Percentiles rank a stretch among this genome's conserved stretches.
Evolutionary conservation across 2,113 vertebrate species (phyloP).

Genomic region (Rana temporaria): DNA sequence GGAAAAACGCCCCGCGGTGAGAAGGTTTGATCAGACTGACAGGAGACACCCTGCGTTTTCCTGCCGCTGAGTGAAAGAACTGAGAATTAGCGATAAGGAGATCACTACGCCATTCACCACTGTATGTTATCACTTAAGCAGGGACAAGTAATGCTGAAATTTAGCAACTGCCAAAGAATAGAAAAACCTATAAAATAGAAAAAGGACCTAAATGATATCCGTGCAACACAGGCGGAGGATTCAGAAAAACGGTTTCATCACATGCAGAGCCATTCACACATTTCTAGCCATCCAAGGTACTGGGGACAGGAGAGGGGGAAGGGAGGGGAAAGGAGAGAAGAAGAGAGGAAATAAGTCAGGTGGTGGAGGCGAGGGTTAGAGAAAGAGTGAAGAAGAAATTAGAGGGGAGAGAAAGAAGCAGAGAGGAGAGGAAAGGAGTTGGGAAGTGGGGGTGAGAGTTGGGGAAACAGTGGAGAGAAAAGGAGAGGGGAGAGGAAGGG

Average conservation of each 20-base stretch:
- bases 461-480: too few species aligned
- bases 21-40: conserved; percentile 27
- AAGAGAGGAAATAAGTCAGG: too few species aligned
- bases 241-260: neutral
- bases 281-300: too few species aligned
- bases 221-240: neutral
- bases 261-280: neutral
- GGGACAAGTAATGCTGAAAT: neutral
- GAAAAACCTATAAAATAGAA: neutral
- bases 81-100: conserved; percentile 15
- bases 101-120: neutral
- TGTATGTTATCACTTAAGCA: conserved; percentile 11
- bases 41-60: neutral
- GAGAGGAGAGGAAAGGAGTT: too few species aligned
- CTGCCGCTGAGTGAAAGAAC: conserved; percentile 21
- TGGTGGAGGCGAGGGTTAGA: too few species aligned
- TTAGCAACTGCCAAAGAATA: neutral
- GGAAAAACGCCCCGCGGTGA: conserved; percentile 14
- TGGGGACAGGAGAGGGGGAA: too few species aligned
- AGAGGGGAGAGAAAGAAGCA: too few species aligned
- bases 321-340: too few species aligned
- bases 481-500: too few species aligned
- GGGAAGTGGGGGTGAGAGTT: too few species aligned
- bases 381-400: too few species aligned
- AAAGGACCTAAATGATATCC: neutral